Evolutionary conservation across 2,888 invertebrate species (phyloP), one percentile per base, ranked within the genome.

Genomic region (Halictus quadricinctus): DNA sequence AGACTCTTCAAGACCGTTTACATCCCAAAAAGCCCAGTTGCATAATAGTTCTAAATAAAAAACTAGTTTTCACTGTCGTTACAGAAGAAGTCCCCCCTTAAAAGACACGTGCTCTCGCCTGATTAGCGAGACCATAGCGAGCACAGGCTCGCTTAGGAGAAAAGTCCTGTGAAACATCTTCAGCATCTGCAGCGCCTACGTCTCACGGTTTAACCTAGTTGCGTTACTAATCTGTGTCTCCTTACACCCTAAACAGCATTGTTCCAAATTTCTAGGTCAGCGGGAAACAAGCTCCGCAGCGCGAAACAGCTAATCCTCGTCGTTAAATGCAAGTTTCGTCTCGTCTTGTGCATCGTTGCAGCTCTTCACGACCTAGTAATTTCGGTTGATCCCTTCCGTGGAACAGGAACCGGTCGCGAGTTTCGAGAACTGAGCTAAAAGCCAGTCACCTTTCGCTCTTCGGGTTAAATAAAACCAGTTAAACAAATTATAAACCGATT

Each of bases 251-350:
- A 48, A 46, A 21, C 69, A 43, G 50, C 81, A 88, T 88, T 88
- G 89, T 87, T 74, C 76, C 58, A 75, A 78, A 85, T 85, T 83
- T 89, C 87, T 83, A 72, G 87, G 89, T 89, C 87, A 79, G 81
- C 81, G 29, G 70, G 46, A 58, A 83, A 73, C 75, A 70, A 72
- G 78, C 79, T 69, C 72, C 81, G 72, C 72, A n/a, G 66, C 76
- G 83, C 76, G 73, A 85, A 87, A 60, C 85, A 50, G 81, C 81
- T 88, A 88, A 89, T 89, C 85, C 81, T 43, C 25, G 60, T 41
- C 80, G 80, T 82, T 88, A 88, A 87, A 88, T 77, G 85, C 83
- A 73, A 89, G 76, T 75, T 87, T 83, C 80, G 82, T 80, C 77
- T 84, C 84, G 83, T 70, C 82, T 77, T 73, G 77, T 77, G 84